These are phyloP conservation scores for Philotrypesis tridentata DNA, from an alignment of 1,140 invertebrate species.

Conservation along the genomic window DNA sequence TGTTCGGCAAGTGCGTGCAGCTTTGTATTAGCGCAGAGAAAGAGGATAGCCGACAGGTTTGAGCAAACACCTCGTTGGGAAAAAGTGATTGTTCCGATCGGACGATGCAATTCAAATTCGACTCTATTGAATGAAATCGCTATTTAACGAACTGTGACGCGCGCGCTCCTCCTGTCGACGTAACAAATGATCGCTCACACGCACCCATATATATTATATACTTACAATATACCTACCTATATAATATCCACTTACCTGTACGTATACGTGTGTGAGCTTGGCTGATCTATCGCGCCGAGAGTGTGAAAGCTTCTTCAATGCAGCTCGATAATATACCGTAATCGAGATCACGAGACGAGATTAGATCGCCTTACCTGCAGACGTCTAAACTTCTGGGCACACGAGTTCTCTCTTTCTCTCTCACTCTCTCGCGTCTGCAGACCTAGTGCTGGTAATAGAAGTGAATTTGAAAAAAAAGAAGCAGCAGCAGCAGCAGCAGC, in stretches of 20 bases:
- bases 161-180: neutral
- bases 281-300: neutral
- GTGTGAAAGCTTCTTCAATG: neutral
- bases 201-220: too few species aligned
- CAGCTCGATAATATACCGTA: neutral
- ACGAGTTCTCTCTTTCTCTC: neutral
- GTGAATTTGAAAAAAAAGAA: neutral
- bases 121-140: conserved; percentile 2
- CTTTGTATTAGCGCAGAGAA: neutral
- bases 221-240: too few species aligned
- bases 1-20: neutral
- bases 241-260: too few species aligned
- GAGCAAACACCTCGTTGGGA: conserved; percentile 32
- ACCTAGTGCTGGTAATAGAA: neutral
- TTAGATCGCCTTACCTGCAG: neutral
- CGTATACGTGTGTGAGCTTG: neutral
- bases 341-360: neutral
- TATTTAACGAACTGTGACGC: neutral
- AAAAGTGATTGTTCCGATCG: conserved; percentile 19
- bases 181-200: neutral
- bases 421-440: too few species aligned
- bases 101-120: conserved; percentile 12
- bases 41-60: neutral
- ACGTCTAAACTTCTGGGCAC: neutral
- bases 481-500: too few species aligned